Base-by-base conservation (phyloP, 2,113 vertebrate genomes). In the Hippocampus mohnikei region DNA sequence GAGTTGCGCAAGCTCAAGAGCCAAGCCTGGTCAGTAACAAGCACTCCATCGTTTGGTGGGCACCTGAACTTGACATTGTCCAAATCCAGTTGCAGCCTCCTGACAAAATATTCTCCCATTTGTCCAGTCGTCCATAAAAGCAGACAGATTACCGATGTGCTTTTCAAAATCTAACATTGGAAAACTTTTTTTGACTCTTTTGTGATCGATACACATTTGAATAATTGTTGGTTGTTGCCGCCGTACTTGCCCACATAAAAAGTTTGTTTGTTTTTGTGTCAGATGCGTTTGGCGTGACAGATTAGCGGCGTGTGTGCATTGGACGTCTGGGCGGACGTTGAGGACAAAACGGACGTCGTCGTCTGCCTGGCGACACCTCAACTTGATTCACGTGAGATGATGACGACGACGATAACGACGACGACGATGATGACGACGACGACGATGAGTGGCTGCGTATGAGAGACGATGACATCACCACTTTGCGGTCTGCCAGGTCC, bases 1-100 rank as follows among this genome's bases (percentile, higher is more conserved):
- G 96, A 99, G 86, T 94, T 98, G 79, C 95, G 96, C 70, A 98
- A 99, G 89, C 94, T 99, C 62, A 98, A 99, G 92, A 99, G 96
- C 83, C 96, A 98, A 88, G 96, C 96, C 93, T 99, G 96, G 97
- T 98, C 58, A 70, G 89, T 13, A 3, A 16, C 0, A 0, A 0
- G 20, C 7, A 25, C 15, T 33, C 33, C 0, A 29, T 29, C 29
- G 5, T 33, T 33, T 33, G 6, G 33, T 33, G 33, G 6, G 33
- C 4, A 37, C 33, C 6, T 37, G 33, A 37, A 37, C 33, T 37
- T 37, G 33, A 6, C 33, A 37, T 37, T 37, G 33, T 37, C 33
- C 33, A 37, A 37, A 37, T 37, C 33, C 33, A 37, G 5, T 37
- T 37, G 6, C 5, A 6, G 33, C 33, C 5, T 37, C 33, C 33